Evolutionary conservation across 2,888 invertebrate genomes (phyloP).

Genomic region (Pandemis heparana): DNA sequence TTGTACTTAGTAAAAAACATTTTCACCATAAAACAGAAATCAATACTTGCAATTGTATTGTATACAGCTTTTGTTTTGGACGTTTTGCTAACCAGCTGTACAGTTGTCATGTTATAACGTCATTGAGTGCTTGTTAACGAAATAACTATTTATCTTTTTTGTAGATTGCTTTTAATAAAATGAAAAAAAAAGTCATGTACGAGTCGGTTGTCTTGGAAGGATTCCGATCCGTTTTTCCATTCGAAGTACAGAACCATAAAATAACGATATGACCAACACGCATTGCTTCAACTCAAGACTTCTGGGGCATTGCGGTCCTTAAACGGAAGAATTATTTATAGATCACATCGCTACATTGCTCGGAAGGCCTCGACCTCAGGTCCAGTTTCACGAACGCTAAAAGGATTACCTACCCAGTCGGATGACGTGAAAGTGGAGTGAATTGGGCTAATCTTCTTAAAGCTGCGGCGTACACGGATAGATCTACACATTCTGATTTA

Average conservation of each 20-base stretch:
- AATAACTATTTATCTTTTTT: neutral
- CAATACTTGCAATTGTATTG: conserved; percentile 13
- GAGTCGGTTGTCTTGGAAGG: too few species aligned
- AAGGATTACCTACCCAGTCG: conserved; percentile 62
- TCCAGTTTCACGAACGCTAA: conserved; percentile 58
- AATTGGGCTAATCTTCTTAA: conserved; percentile 67
- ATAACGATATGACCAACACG: conserved; percentile 32
- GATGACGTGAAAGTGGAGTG: conserved; percentile 58
- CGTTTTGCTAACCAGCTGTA: neutral
- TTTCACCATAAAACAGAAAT: neutral
- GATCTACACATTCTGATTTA: conserved; percentile 49
- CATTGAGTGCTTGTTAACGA: conserved; percentile 21
- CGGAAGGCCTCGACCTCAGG: conserved; percentile 59
- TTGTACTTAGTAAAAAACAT: neutral
- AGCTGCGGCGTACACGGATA: conserved; percentile 48
- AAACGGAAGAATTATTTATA: conserved; percentile 59
- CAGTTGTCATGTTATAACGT: conserved; percentile 3
- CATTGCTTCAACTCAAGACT: conserved; percentile 46
- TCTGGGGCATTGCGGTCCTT: conserved; percentile 58
- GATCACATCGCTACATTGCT: conserved; percentile 57
- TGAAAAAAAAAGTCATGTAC: too few species aligned
- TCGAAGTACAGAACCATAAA: neutral
- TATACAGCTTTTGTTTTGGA: conserved; percentile 6
- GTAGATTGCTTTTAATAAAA: neutral
- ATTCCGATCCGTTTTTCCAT: too few species aligned